phyloP scores from a whole-genome alignment of 2,797 vertebrate species.

The Alauda arvensis region DNA sequence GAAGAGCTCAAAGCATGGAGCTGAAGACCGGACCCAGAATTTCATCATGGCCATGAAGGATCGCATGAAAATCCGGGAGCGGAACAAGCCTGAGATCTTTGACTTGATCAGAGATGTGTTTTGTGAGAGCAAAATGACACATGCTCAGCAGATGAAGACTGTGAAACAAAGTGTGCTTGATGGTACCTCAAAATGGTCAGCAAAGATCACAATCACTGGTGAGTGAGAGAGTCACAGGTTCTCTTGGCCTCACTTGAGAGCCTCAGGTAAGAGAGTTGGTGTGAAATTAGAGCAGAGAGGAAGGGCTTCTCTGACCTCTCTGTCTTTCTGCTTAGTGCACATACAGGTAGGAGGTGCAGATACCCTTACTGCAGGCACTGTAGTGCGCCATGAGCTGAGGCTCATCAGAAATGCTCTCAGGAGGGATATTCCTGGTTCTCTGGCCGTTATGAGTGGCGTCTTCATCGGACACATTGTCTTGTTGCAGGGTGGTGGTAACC shows the following conservation, averaged over 20 bases:
- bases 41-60: conserved; percentile 99
- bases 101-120: conserved; percentile 95
- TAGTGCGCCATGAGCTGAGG: background rate
- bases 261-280: background rate
- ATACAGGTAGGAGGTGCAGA: background rate
- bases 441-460: background rate
- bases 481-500: background rate
- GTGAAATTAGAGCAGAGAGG: background rate
- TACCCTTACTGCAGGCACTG: background rate
- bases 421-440: background rate
- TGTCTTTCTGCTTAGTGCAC: background rate
- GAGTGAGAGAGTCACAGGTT: background rate
- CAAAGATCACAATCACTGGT: conserved; percentile 98
- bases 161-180: conserved; percentile 97
- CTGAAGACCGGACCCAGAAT: conserved; percentile 94
- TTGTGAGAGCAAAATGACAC: conserved; percentile 83
- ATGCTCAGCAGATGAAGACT: conserved; percentile 95
- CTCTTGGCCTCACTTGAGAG: background rate
- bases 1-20: conserved; percentile 94
- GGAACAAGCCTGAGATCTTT: conserved; percentile 97
- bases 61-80: conserved; percentile 96
- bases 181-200: conserved; percentile 97
- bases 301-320: background rate
- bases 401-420: background rate
- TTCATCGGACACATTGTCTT: background rate